Evolutionary conservation across 2,113 vertebrate species (phyloP).

Genomic region (Odocoileus hemionus): DNA sequence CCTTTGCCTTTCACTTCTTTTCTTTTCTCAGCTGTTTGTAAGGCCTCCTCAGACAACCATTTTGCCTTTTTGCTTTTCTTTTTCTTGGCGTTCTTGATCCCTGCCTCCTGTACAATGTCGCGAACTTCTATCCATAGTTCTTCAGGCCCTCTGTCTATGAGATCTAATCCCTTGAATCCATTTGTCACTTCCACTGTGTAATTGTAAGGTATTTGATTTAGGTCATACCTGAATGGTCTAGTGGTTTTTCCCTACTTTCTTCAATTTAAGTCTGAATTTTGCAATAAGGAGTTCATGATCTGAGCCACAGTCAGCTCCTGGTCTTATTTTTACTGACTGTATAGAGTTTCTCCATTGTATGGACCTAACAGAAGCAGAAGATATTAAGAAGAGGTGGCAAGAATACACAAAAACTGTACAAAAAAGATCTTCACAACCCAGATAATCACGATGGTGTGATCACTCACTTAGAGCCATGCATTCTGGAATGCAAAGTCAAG

Average conservation of each 20-base stretch:
- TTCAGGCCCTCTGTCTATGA: not conserved
- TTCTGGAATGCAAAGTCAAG: not conserved
- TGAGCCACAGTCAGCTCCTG: not conserved
- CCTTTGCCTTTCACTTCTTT: not conserved
- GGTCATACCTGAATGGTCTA: not conserved
- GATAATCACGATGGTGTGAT: not conserved
- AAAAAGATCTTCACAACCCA: not conserved
- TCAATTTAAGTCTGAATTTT: not conserved
- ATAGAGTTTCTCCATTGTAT: not conserved
- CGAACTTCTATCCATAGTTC: rapidly evolving
- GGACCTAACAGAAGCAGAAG: not conserved
- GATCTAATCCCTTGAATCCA: not conserved
- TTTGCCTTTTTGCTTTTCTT: not conserved
- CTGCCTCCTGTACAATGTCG: not conserved
- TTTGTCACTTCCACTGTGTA: not conserved
- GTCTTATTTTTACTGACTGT: not conserved
- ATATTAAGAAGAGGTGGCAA: not conserved
- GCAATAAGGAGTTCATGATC: not conserved
- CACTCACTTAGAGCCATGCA: not conserved
- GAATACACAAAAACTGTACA: not conserved
- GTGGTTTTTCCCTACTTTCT: not conserved
- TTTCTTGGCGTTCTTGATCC: not conserved
- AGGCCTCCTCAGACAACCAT: not conserved
- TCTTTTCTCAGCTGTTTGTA: not conserved
- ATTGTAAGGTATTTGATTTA: not conserved